Base-by-base conservation (phyloP, 2,888 invertebrate genomes). In the Lobophora halterata region DNA sequence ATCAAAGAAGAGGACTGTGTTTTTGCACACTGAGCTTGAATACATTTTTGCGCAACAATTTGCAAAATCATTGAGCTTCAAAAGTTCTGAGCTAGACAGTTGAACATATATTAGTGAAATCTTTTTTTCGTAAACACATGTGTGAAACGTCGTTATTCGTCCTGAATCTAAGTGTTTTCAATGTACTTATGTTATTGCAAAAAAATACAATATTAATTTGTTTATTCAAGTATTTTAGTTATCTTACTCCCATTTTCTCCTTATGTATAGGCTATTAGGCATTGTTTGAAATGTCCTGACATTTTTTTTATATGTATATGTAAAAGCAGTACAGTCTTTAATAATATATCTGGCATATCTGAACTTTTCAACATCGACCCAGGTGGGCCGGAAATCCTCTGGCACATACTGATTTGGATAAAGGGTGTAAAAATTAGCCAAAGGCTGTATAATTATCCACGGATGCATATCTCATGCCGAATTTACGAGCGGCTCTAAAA, bases 381-480 rank as follows among this genome's bases (percentile, higher is more conserved):
- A 40, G 36, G 42, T 39, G 38, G 35, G 29, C 38, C 46, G 52
- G 48, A 49, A 52, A 44, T 39, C 46, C 37, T 41, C 30, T 17
- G 33, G 20, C 42, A 33, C 38, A 31, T 41, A 44, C 45, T 37
- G 41, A 43, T 46, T 48, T 27, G 46, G 52, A 47, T 49, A 43
- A 47, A 38, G 38, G 43, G 27, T 33, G 46, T 47, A 47, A 47
- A 45, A 46, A 52, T 46, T 49, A 49, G 44, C 44, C 29, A 33
- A 30, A 17, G 38, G 34, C 43, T 38, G 28, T 46, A 33, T 51
- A 41, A 52, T 49, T 49, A 46, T 29, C 21, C 12, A 27, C 12
- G 37, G 34, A 41, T 43, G 34, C 40, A 49, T 46, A 46, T 49
- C 41, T 49, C 35, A 49, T 43, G 36, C 21, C 20, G 31, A 31